Evolutionary conservation across 2,888 invertebrate species (phyloP).

Genomic region (Coleophora deauratella): DNA sequence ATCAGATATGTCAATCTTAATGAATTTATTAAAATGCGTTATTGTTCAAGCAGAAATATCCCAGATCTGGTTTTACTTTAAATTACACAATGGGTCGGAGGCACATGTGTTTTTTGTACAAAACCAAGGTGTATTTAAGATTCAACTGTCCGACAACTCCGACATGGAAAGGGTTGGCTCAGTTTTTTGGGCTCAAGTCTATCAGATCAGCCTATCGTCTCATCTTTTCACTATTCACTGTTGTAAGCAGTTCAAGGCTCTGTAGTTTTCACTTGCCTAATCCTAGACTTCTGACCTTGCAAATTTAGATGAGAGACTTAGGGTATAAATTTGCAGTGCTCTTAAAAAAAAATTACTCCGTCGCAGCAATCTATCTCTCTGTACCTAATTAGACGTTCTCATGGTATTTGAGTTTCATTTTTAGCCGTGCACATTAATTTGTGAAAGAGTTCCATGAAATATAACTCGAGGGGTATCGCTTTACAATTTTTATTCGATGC

Average conservation of each 20-base stretch:
- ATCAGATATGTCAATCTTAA: slow-evolving; percentile 69
- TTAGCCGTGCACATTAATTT: slow-evolving; percentile 28
- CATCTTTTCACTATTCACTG: slow-evolving; percentile 47
- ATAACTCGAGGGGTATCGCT: slow-evolving; percentile 39
- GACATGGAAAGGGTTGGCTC: slow-evolving; percentile 64
- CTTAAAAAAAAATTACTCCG: no score
- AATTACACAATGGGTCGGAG: slow-evolving; percentile 52
- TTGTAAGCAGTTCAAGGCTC: slow-evolving; percentile 8
- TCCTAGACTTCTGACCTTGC: slow-evolving; percentile 22
- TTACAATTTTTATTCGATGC: slow-evolving; percentile 54
- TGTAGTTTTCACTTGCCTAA: slow-evolving; percentile 36
- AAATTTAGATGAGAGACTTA: no score
- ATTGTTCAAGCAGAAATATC: slow-evolving; percentile 65
- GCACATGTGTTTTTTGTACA: slow-evolving; percentile 58
- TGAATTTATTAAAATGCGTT: slow-evolving; percentile 67
- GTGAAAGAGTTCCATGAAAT: slow-evolving; percentile 16
- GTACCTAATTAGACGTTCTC: slow-evolving; percentile 32
- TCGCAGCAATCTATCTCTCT: no score
- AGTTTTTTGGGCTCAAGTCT: slow-evolving; percentile 49
- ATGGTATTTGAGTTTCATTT: slow-evolving; percentile 31
- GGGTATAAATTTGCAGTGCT: no score
- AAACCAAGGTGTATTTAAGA: slow-evolving; percentile 45
- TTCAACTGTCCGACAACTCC: slow-evolving; percentile 51
- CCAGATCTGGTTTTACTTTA: slow-evolving; percentile 51
- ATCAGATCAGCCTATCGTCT: slow-evolving; percentile 61